Evolutionary conservation across 2,888 invertebrate genomes (phyloP).

Genomic region (Trachelus tabidus): DNA sequence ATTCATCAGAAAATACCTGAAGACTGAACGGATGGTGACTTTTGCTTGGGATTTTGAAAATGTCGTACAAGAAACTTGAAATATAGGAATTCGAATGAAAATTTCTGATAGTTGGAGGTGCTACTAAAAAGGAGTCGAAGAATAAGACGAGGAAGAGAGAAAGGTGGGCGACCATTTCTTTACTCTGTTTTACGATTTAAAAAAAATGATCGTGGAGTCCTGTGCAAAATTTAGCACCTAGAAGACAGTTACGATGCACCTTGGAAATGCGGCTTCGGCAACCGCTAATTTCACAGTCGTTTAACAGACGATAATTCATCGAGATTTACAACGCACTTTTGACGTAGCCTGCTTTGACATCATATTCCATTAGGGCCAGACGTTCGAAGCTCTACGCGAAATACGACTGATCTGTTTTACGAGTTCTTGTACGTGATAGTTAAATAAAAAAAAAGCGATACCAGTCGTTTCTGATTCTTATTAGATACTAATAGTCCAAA

Average conservation of each 20-base stretch:
- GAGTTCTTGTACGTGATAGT: slow-evolving; percentile 21
- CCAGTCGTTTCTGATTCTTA: slow-evolving; percentile 19
- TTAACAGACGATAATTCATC: slow-evolving; percentile 63
- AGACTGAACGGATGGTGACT: not conserved
- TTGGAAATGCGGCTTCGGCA: slow-evolving; percentile 48
- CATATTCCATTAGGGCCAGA: slow-evolving; percentile 51
- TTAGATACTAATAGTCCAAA: not conserved
- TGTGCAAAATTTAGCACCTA: slow-evolving; percentile 60
- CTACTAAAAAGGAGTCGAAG: not conserved
- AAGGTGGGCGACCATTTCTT: not conserved
- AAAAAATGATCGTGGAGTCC: not conserved
- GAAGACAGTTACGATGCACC: slow-evolving; percentile 63
- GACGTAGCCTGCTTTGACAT: slow-evolving; percentile 41
- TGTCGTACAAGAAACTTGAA: not conserved
- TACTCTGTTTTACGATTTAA: not conserved
- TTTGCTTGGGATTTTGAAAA: not conserved
- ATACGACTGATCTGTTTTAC: slow-evolving; percentile 6
- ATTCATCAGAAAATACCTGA: not conserved
- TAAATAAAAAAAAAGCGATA: not conserved
- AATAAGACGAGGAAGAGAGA: not conserved
- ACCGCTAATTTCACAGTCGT: slow-evolving; percentile 67
- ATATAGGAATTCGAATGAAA: not conserved
- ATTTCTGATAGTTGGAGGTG: not conserved
- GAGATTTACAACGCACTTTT: slow-evolving; percentile 56
- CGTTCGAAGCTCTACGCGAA: not conserved